Conservation (phyloP, 2,888 invertebrate species). For the Notodonta ziczac region DNA sequence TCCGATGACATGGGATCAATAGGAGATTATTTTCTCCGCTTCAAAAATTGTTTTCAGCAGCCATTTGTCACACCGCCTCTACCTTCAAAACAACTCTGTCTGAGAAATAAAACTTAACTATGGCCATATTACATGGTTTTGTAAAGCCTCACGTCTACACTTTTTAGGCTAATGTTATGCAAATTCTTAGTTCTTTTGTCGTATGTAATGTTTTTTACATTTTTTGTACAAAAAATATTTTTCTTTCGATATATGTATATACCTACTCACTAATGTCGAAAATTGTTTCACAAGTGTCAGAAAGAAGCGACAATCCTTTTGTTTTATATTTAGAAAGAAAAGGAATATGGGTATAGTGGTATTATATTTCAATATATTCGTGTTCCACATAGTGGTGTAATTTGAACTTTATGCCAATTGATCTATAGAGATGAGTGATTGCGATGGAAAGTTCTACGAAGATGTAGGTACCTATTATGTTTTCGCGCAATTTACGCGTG, state of each 20-base stretch:
- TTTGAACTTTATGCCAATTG: background rate
- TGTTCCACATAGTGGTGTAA: background rate
- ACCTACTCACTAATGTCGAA: conserved; percentile 4
- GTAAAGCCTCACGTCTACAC: background rate
- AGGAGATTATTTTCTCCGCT: too few species aligned
- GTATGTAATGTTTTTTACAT: background rate
- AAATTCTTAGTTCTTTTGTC: conserved; percentile 2
- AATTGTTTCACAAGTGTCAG: conserved; percentile 12
- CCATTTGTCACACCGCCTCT: conserved; percentile 7
- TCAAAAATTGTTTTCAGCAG: background rate
- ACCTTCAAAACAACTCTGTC: background rate
- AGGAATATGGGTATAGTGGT: background rate
- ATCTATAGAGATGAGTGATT: background rate
- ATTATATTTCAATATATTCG: too few species aligned
- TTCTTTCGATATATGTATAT: background rate
- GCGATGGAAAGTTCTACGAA: too few species aligned
- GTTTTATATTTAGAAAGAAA: background rate
- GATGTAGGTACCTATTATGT: too few species aligned
- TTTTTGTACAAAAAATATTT: background rate
- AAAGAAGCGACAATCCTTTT: background rate
- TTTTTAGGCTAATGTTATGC: conserved; percentile 8
- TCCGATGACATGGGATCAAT: too few species aligned
- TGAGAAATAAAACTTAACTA: background rate
- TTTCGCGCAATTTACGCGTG: too few species aligned
- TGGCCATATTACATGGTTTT: background rate